Evolutionary conservation across 2,797 vertebrate species (phyloP).

Genomic region (Parambassis ranga): DNA sequence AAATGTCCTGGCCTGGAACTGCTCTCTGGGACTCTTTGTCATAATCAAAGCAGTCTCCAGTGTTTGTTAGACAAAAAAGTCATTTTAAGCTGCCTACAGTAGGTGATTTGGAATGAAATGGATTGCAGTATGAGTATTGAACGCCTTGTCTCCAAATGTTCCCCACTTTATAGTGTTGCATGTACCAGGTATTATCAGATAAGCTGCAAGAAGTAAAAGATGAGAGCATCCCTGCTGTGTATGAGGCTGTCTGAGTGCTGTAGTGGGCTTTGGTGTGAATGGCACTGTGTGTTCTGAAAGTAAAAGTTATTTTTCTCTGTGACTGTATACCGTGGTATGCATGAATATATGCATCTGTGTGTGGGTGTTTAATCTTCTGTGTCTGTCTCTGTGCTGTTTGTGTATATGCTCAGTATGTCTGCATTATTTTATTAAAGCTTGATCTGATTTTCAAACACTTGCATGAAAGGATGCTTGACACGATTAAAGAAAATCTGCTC

Average conservation of each 20-base stretch:
- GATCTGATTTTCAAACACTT: too few relatives aligned
- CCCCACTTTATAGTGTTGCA: slow-evolving; percentile 8
- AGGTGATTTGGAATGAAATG: slow-evolving; percentile 20
- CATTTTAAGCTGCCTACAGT: not conserved
- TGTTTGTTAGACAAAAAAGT: slow-evolving; percentile 13
- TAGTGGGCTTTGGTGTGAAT: not conserved
- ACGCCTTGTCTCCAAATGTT: slow-evolving; percentile 14
- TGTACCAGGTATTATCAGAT: slow-evolving; percentile 27
- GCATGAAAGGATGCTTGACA: not conserved
- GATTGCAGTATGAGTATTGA: slow-evolving; percentile 15
- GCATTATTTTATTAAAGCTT: too few relatives aligned
- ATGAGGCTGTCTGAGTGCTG: not conserved
- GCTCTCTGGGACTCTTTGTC: slow-evolving; percentile 2
- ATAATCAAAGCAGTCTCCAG: slow-evolving; percentile 9
- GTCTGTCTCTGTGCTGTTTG: not conserved
- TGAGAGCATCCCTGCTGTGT: not conserved
- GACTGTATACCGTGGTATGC: not conserved
- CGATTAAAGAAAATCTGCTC: not conserved
- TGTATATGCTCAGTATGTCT: not conserved
- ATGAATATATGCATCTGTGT: not conserved
- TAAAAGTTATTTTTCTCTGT: not conserved
- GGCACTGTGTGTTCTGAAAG: not conserved
- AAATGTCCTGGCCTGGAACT: slow-evolving; percentile 4
- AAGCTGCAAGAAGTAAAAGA: slow-evolving; percentile 20
- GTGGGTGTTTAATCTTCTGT: not conserved